Evolutionary conservation across 2,113 vertebrate genomes (phyloP).

Genomic region (Rhabdomys dilectus): DNA sequence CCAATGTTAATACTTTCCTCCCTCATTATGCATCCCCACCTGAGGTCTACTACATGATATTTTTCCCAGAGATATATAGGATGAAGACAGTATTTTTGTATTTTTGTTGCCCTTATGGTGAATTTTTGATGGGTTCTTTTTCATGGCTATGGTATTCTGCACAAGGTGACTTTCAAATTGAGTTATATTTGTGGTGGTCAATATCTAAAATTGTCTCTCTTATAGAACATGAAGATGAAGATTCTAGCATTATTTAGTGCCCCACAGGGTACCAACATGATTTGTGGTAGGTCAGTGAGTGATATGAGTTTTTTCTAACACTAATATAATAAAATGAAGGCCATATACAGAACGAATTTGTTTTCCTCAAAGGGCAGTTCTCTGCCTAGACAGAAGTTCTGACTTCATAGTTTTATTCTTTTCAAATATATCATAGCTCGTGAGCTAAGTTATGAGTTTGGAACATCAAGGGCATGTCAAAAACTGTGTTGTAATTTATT

Average conservation of each 20-base stretch:
- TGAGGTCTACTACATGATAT: neutral
- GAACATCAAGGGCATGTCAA: neutral
- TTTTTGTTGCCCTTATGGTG: neutral
- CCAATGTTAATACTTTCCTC: neutral
- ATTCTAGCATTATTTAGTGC: constrained; percentile 19
- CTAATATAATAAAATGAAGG: constrained; percentile 54
- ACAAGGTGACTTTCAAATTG: constrained; percentile 1
- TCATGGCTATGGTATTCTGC: neutral
- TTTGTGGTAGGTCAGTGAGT: constrained; percentile 6
- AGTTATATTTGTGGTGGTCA: neutral
- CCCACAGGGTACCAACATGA: neutral
- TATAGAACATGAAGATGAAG: constrained; percentile 31
- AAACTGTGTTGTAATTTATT: neutral
- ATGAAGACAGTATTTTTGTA: neutral
- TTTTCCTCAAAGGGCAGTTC: constrained; percentile 1
- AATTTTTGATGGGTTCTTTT: constrained; percentile 11
- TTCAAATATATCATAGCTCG: neutral
- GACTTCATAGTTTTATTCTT: constrained; percentile 3
- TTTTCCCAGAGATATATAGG: neutral
- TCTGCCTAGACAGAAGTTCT: constrained; percentile 28
- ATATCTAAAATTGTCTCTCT: neutral
- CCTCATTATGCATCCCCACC: neutral
- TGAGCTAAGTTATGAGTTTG: neutral
- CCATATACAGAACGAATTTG: neutral
- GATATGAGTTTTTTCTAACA: constrained; percentile 18